Evolutionary conservation across 2,113 vertebrate species (phyloP).

Genomic region (Bubo blakistoni): DNA sequence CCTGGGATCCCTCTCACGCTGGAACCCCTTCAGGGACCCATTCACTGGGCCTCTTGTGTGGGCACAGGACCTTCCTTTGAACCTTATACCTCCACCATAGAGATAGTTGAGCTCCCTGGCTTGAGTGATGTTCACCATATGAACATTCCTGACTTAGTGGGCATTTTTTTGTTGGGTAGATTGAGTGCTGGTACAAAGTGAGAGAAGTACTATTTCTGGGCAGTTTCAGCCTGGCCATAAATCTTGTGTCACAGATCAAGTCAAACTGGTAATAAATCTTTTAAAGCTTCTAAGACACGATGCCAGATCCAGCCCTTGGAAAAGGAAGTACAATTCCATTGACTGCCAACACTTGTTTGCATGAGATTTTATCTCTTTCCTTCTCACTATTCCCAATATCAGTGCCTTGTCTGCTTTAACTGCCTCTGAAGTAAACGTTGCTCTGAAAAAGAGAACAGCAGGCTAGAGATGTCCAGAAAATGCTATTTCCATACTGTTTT

Average conservation of each 20-base stretch:
- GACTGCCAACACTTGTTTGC: slow-evolving; percentile 27
- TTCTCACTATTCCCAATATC: not conserved
- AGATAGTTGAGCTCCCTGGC: not conserved
- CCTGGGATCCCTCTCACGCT: not conserved
- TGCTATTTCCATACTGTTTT: not conserved
- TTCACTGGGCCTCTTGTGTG: not conserved
- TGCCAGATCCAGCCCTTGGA: not conserved
- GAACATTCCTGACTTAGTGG: not conserved
- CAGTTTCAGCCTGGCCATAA: slow-evolving; percentile 42
- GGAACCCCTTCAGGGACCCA: not conserved
- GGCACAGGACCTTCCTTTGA: not conserved
- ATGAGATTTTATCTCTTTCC: slow-evolving; percentile 27
- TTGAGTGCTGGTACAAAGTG: not conserved
- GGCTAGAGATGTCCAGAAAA: not conserved
- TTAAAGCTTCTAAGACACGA: slow-evolving; percentile 15
- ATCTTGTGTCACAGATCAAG: slow-evolving; percentile 60
- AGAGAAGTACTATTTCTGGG: slow-evolving; percentile 17
- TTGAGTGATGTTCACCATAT: not conserved
- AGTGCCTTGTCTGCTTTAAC: not conserved
- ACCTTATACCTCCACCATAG: not conserved
- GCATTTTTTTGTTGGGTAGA: not conserved
- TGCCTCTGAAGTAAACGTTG: not conserved
- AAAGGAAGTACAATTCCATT: slow-evolving; percentile 31
- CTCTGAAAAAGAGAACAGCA: not conserved
- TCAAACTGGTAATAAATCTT: slow-evolving; percentile 49